A percentile compares a stretch with the other conserved stretches of the same genome.
These are phyloP conservation scores for Odocoileus hemionus DNA, from an alignment of 2,113 vertebrate species.

Conservation along the genomic window DNA sequence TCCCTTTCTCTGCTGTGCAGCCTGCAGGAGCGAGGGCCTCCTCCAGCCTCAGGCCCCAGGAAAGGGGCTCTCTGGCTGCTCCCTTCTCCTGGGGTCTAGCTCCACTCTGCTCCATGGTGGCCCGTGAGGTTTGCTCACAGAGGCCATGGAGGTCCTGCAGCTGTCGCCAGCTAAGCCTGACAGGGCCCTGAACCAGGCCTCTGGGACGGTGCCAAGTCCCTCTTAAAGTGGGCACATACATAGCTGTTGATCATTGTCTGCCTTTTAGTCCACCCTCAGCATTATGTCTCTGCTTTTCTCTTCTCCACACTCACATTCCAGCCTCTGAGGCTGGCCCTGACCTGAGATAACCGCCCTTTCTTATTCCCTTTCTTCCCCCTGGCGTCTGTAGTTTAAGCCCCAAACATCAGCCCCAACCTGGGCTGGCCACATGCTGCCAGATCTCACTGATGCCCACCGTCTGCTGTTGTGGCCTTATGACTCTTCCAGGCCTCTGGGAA, in stretches of 20 bases:
- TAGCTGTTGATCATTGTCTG: not conserved
- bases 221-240: not conserved
- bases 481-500: not conserved
- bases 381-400: not conserved
- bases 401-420: too few species aligned
- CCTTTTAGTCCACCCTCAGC: not conserved
- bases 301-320: not conserved
- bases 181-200: too few species aligned
- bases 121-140: not conserved
- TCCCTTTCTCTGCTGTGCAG: not conserved
- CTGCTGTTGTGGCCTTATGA: not conserved
- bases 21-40: not conserved
- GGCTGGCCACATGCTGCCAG: not conserved
- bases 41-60: not conserved
- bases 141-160: not conserved
- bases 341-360: not conserved
- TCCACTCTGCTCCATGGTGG: not conserved
- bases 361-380: not conserved
- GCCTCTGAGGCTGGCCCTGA: not conserved
- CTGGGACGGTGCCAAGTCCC: not conserved
- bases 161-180: not conserved
- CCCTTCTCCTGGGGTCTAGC: not conserved
- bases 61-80: not conserved
- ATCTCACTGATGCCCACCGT: fast-evolving
- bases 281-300: not conserved